phyloP scores from a whole-genome alignment of 2,113 vertebrate genomes.

The Furnarius figulus region DNA sequence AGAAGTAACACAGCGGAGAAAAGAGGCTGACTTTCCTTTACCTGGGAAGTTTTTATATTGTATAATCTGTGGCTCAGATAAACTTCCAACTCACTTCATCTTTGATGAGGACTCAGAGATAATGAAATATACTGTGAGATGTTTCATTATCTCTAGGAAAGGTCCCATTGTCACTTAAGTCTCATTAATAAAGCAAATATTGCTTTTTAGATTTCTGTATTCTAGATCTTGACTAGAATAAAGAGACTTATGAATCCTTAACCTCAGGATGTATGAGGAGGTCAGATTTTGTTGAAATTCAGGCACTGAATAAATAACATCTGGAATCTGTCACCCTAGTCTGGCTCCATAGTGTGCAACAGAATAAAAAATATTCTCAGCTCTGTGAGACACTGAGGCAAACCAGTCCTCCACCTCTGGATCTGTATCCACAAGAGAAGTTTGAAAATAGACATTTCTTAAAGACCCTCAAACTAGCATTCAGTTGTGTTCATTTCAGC shows the following conservation, averaged over 20 bases:
- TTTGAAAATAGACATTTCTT: neutral
- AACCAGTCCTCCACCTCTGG: neutral
- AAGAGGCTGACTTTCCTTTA: neutral
- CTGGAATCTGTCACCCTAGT: neutral
- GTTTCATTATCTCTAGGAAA: no score
- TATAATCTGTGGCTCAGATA: neutral
- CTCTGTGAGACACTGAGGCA: neutral
- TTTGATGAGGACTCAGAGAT: neutral
- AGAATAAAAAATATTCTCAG: neutral
- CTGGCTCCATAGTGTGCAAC: neutral
- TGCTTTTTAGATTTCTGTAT: neutral
- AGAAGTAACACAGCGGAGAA: neutral
- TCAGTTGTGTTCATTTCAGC: neutral
- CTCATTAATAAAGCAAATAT: neutral
- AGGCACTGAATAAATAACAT: neutral
- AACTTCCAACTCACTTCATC: neutral
- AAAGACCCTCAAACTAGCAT: neutral
- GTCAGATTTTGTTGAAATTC: neutral
- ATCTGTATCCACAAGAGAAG: neutral
- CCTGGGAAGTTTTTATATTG: neutral
- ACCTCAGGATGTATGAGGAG: neutral
- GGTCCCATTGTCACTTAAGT: neutral
- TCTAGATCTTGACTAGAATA: neutral
- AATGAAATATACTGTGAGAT: neutral
- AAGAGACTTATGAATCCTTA: neutral